A percentile compares a stretch with the other conserved stretches of the same genome.
Conservation (phyloP, 2,113 vertebrate genomes). For the Bostrychus sinensis region DNA sequence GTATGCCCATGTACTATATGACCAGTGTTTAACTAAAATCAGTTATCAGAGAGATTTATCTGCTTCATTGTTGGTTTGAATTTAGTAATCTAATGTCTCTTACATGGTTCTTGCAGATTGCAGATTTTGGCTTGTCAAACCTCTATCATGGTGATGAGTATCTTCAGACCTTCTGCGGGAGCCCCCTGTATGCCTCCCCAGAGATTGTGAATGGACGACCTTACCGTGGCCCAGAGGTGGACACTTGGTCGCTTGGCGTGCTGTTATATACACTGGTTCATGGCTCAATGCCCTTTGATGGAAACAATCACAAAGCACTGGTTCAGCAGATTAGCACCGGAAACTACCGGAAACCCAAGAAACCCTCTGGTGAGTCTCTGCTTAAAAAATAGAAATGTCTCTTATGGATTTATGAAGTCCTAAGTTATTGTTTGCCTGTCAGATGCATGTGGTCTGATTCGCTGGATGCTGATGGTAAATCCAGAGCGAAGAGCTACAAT, state of each 20-base stretch:
- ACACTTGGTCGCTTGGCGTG: slow-evolving; percentile 97
- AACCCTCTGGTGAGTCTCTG: slow-evolving; percentile 84
- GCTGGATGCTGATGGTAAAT: slow-evolving; percentile 98
- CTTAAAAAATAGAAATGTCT: not conserved
- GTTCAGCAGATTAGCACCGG: slow-evolving; percentile 93
- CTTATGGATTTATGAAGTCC: too few species aligned
- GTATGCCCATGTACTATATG: too few species aligned
- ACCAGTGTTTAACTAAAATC: too few species aligned
- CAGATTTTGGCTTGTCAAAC: slow-evolving; percentile 96
- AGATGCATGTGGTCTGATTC: slow-evolving; percentile 97
- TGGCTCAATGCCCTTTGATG: slow-evolving; percentile 94
- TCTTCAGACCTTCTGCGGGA: slow-evolving; percentile 95
- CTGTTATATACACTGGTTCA: slow-evolving; percentile 94
- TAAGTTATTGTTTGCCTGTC: slow-evolving; percentile 9
- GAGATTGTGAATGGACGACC: slow-evolving; percentile 96
- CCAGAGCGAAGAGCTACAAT: slow-evolving; percentile 91
- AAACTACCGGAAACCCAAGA: slow-evolving; percentile 88
- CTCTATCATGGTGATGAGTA: slow-evolving; percentile 88
- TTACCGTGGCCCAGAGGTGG: slow-evolving; percentile 91
- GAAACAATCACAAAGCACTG: slow-evolving; percentile 87
- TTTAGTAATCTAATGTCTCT: not conserved
- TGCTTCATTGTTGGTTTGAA: too few species aligned
- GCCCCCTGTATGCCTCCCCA: slow-evolving; percentile 93
- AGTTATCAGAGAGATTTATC: too few species aligned
- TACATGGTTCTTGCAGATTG: slow-evolving; percentile 81